Evolutionary conservation across 1,140 invertebrate species (phyloP).

Genomic region (Arion vulgaris): DNA sequence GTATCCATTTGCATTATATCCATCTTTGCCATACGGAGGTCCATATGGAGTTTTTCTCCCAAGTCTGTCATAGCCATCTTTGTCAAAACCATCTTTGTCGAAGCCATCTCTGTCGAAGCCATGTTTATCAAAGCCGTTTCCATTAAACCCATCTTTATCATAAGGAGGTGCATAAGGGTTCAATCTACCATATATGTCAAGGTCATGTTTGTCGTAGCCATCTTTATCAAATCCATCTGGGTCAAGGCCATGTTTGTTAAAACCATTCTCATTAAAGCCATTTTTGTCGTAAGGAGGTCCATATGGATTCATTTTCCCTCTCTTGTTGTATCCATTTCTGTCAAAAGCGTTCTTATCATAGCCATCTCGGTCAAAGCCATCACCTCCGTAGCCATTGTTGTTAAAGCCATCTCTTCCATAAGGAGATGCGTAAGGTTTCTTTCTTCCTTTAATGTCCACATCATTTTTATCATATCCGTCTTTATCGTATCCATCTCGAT

Average conservation of each 20-base stretch:
- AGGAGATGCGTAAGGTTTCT: not conserved
- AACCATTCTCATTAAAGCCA: constrained; percentile 7
- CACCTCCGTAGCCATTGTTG: not conserved
- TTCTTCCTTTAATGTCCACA: not conserved
- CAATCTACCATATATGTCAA: constrained; percentile 3
- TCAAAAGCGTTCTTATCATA: constrained; percentile 9
- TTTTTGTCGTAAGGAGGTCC: not conserved
- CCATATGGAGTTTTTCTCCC: not conserved
- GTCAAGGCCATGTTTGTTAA: constrained; percentile 10
- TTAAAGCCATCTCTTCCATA: not conserved
- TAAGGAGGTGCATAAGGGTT: constrained; percentile 2
- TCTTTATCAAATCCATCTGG: constrained; percentile 3
- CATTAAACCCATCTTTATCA: not conserved
- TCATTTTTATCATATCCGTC: not conserved
- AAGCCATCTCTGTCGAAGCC: not conserved
- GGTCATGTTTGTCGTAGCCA: constrained; percentile 1
- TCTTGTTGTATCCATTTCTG: not conserved
- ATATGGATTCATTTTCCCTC: not conserved
- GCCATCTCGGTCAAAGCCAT: not conserved
- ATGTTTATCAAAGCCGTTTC: constrained; percentile 4
- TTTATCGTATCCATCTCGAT: constrained; percentile 3
- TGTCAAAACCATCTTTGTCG: constrained; percentile 2
- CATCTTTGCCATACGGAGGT: not conserved
- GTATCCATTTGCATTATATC: not conserved
- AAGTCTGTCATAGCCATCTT: not conserved